A percentile compares a stretch with the other conserved stretches of the same genome.
phyloP scores from a whole-genome alignment of 2,888 invertebrate genomes.

The Exephanes ischioxanthus region DNA sequence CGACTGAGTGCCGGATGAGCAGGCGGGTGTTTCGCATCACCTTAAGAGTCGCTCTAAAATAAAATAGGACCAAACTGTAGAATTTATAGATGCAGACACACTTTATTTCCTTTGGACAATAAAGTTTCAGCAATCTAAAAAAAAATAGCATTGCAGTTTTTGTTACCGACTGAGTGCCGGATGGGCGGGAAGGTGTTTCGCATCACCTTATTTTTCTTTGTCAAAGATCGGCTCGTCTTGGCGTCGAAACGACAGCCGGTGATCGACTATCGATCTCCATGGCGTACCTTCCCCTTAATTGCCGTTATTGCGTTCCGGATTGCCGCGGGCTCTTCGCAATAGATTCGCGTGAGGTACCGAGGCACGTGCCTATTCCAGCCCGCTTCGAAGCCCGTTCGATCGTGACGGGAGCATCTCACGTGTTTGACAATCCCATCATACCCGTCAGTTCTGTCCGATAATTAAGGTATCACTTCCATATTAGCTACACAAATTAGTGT shows the following conservation, averaged over 20 bases:
- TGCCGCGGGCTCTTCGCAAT: slow-evolving; percentile 34
- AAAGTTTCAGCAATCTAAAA: too few relatives aligned
- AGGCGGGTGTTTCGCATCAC: too few relatives aligned
- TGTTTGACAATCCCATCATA: slow-evolving; percentile 6
- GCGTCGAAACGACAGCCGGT: slow-evolving; percentile 28
- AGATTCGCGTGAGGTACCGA: slow-evolving; percentile 14
- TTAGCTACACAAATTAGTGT: too few relatives aligned
- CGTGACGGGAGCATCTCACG: background rate
- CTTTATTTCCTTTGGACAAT: too few relatives aligned
- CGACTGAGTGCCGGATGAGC: too few relatives aligned
- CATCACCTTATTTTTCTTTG: too few relatives aligned
- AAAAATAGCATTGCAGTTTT: too few relatives aligned
- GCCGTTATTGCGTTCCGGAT: slow-evolving; percentile 50
- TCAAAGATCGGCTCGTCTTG: background rate
- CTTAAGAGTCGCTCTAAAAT: too few relatives aligned
- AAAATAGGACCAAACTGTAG: too few relatives aligned
- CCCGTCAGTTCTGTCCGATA: slow-evolving; percentile 3
- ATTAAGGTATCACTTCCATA: background rate
- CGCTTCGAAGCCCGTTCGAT: slow-evolving; percentile 42
- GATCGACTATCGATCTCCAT: slow-evolving; percentile 42
- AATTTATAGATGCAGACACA: too few relatives aligned
- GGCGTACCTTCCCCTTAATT: slow-evolving; percentile 46
- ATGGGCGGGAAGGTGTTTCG: too few relatives aligned
- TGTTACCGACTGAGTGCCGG: too few relatives aligned
- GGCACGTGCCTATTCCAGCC: slow-evolving; percentile 14